These are phyloP conservation scores for Thereva nobilitata DNA, from an alignment of 2,888 invertebrate genomes.

Conservation along the genomic window DNA sequence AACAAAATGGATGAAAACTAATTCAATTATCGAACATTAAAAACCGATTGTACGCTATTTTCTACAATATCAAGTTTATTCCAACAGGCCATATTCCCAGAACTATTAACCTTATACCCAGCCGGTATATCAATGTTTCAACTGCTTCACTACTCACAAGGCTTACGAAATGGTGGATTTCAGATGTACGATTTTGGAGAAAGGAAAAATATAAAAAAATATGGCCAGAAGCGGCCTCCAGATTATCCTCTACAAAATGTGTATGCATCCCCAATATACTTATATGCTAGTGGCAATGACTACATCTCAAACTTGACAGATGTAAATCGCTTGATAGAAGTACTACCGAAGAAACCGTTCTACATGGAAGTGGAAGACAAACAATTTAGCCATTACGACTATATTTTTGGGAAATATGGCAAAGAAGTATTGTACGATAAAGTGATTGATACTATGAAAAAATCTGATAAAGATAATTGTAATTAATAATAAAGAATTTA, in stretches of 20 bases:
- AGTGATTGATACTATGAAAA: neutral
- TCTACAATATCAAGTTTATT: neutral
- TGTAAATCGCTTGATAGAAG: conserved; percentile 10
- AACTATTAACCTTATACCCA: conserved; percentile 64
- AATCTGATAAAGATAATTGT: neutral
- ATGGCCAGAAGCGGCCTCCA: conserved; percentile 57
- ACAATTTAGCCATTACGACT: conserved; percentile 32
- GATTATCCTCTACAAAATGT: conserved; percentile 56
- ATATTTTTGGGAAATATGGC: conserved; percentile 14
- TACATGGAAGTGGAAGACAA: neutral
- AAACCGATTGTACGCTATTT: too few species aligned
- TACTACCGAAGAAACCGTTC: conserved; percentile 4
- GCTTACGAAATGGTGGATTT: conserved; percentile 45
- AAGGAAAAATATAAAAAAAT: conserved; percentile 53
- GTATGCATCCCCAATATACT: conserved; percentile 54
- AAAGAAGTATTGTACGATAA: conserved; percentile 13
- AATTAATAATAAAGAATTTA: too few species aligned
- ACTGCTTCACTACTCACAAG: conserved; percentile 61
- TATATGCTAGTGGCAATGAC: conserved; percentile 61
- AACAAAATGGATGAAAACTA: too few species aligned
- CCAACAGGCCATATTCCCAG: conserved; percentile 61
- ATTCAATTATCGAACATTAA: too few species aligned
- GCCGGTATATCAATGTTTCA: conserved; percentile 61
- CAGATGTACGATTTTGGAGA: conserved; percentile 60
- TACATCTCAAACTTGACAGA: conserved; percentile 59